These are phyloP conservation scores for Odontocolon sp. DNA, from an alignment of 2,888 invertebrate genomes.

Conservation along the genomic window DNA sequence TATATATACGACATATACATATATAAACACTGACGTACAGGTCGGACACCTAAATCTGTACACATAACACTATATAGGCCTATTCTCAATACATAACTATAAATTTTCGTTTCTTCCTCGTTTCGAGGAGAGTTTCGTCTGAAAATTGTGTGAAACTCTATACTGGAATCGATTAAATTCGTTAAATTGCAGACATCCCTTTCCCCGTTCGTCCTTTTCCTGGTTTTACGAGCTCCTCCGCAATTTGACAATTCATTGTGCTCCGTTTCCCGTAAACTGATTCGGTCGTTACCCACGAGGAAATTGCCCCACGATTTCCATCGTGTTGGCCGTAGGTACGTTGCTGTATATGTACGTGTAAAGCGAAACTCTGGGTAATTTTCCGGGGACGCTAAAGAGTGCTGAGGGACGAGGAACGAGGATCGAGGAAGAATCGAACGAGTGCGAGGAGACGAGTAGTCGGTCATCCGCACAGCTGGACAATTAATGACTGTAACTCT, in stretches of 20 bases:
- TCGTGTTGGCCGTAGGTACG: no score
- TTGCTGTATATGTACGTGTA: no score
- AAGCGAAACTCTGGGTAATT: no score
- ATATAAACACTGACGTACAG: constrained; percentile 3
- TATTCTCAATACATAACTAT: background rate
- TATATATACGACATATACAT: background rate
- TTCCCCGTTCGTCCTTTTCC: background rate
- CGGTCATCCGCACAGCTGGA: constrained; percentile 30
- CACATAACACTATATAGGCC: background rate
- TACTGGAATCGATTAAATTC: constrained; percentile 20
- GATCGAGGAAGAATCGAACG: constrained; percentile 6
- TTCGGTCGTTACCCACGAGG: constrained; percentile 12
- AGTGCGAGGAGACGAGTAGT: constrained; percentile 11
- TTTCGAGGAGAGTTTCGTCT: background rate
- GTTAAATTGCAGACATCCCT: constrained; percentile 25
- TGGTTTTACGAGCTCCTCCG: constrained; percentile 35
- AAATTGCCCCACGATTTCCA: constrained; percentile 3
- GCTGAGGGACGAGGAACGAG: background rate
- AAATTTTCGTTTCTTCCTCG: constrained; percentile 6
- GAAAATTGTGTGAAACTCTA: background rate
- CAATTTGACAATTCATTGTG: constrained; percentile 41
- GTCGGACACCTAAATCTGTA: constrained; percentile 7
- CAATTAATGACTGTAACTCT: constrained; percentile 18
- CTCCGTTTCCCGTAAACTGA: constrained; percentile 38
- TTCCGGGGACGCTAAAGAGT: background rate